A percentile compares a stretch with the other conserved stretches of the same genome.
Conservation (phyloP, 2,113 vertebrate genomes). For the Ascaphus truei region DNA sequence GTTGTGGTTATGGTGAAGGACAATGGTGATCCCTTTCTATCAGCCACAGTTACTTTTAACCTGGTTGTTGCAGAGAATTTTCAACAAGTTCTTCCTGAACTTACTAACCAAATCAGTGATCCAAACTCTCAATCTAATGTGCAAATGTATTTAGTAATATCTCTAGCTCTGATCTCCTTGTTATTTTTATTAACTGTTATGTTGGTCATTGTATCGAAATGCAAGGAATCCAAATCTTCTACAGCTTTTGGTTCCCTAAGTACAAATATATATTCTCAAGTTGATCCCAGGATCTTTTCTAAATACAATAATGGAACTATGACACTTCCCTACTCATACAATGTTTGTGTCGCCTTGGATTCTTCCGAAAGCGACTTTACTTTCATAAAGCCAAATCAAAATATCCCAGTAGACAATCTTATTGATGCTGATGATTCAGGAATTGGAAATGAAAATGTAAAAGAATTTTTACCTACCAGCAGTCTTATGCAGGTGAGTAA, state of each 20-base stretch:
- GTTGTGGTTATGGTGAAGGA: slow-evolving; percentile 44
- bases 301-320: slow-evolving; percentile 28
- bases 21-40: slow-evolving; percentile 30
- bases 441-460: background rate
- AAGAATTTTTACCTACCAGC: background rate
- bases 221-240: slow-evolving; percentile 46
- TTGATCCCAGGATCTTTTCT: slow-evolving; percentile 2
- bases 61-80: slow-evolving; percentile 11
- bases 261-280: background rate
- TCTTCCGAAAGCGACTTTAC: slow-evolving; percentile 32
- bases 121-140: background rate
- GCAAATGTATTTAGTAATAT: slow-evolving; percentile 22
- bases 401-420: background rate
- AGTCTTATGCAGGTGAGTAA: slow-evolving; percentile 33
- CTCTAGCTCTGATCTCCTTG: slow-evolving; percentile 31
- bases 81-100: background rate
- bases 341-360: slow-evolving; percentile 36
- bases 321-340: slow-evolving; percentile 40
- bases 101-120: background rate
- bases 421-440: rapidly evolving
- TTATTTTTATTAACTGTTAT: slow-evolving; percentile 24
- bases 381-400: slow-evolving; percentile 6
- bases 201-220: slow-evolving; percentile 53
- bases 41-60: slow-evolving; percentile 6
- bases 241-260: slow-evolving; percentile 36